Evolutionary conservation across 1,140 invertebrate genomes (phyloP), one percentile per base, ranked within the genome.

Genomic region (Chelonus insularis): DNA sequence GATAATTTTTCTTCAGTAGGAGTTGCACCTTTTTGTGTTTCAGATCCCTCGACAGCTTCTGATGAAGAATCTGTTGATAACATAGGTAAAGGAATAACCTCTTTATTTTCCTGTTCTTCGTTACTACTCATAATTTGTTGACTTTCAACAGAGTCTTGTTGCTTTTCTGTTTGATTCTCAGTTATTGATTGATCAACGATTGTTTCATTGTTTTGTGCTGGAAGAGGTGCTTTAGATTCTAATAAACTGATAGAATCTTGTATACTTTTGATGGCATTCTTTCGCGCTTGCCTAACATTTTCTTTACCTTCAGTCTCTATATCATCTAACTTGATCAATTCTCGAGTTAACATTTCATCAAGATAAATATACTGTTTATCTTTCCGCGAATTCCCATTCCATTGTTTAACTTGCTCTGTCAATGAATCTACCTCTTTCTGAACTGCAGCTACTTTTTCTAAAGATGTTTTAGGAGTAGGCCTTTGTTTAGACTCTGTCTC

Each of bases 261-360:
- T 71, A 98, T 95, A 73, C 87, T 89, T 72, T 89, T 91, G 7
- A 98, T 95, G 0, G 92, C 91, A 66, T 93, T 89, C 76, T 91
- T 94, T 14, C 95, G 84, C 0, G 92, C 91, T 57, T 88, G 86
- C 66, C 95, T 84, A 29, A 98, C 91, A 69, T 92, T 90, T 21
- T 96, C 93, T 70, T 93, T 90, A 1, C 94, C 94, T 61, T 95
- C 93, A 0, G 93, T 93, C 71, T 96, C 93, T 56, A 98, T 92
- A 66, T 91, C 89, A 75, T 98, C 96, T 59, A 97, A 77, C 76
- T 95, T 94, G 2, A 97, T 86, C 59, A 97, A 83, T 74, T 94
- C 92, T 39, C 95, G 86, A 1, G 95, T 97, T 11, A 98, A 80
- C 94, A 97, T 97, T 79, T 98, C 95, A 75, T 97, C 95, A 39